Evolutionary conservation across 2,797 vertebrate genomes (phyloP).

Genomic region (Emys orbicularis): DNA sequence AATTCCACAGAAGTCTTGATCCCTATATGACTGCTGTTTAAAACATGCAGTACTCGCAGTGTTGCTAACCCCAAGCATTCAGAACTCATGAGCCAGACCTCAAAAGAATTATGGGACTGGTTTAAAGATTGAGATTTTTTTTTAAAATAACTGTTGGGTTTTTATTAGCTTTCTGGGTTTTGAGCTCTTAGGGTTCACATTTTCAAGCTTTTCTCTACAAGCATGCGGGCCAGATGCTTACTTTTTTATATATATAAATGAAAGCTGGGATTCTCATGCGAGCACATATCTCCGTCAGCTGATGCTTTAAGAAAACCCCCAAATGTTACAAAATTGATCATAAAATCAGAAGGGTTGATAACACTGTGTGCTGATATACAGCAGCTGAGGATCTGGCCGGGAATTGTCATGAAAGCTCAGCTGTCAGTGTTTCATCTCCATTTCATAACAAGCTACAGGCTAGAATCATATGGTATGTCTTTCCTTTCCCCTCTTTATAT

Average conservation of each 20-base stretch:
- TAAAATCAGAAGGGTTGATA: not conserved
- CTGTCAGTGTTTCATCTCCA: not conserved
- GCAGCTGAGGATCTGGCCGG: not conserved
- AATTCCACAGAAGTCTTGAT: not conserved
- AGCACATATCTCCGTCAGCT: not conserved
- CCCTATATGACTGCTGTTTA: accelerated
- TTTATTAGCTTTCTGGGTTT: not conserved
- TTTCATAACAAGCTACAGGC: not conserved
- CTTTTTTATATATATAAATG: not conserved
- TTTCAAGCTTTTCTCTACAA: not conserved
- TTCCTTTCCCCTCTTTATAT: not conserved
- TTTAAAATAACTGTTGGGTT: not conserved
- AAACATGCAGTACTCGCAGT: not conserved
- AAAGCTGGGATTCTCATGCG: not conserved
- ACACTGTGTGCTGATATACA: not conserved
- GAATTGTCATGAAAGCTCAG: not conserved
- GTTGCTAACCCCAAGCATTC: not conserved
- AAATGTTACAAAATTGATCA: not conserved
- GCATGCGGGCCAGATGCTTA: not conserved
- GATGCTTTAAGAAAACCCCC: not conserved
- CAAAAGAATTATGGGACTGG: not conserved
- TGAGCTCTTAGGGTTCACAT: not conserved
- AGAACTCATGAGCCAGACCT: not conserved
- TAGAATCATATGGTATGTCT: not conserved
- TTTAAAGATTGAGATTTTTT: not conserved